Evolutionary conservation across 53 echinoderm and acorn worm species (phyloP).

Genomic region (Glandiceps talaboti): DNA sequence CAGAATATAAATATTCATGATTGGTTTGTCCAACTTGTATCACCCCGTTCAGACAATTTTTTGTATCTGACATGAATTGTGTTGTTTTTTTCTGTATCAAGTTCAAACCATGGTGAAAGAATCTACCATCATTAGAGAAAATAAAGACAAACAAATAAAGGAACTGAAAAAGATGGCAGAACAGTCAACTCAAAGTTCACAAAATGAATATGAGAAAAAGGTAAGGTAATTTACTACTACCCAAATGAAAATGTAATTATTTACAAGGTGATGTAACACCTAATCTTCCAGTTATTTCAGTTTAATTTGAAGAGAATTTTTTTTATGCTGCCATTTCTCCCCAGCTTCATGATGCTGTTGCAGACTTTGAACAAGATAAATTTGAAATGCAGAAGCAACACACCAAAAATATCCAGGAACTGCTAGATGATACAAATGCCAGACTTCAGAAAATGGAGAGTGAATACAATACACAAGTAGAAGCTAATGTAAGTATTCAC

Average conservation of each 20-base stretch:
- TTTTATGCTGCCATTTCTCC: background rate
- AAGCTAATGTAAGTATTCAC: slow-evolving; percentile 55
- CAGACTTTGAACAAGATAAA: slow-evolving; percentile 88
- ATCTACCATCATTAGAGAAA: slow-evolving; percentile 40
- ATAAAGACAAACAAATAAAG: slow-evolving; percentile 66
- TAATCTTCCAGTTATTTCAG: too few relatives aligned
- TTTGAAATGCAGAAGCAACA: slow-evolving; percentile 97
- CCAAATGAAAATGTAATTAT: too few relatives aligned
- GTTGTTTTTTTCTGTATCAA: slow-evolving; percentile 7
- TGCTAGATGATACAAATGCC: slow-evolving; percentile 74
- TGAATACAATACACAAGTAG: slow-evolving; percentile 70
- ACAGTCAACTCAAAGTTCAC: slow-evolving; percentile 45
- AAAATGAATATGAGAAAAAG: slow-evolving; percentile 82
- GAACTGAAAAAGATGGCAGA: slow-evolving; percentile 79
- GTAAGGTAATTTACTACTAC: slow-evolving; percentile 25
- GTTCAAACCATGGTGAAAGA: slow-evolving; percentile 52
- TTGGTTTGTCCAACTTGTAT: too few relatives aligned
- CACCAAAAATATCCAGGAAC: slow-evolving; percentile 78
- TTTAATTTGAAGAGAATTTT: too few relatives aligned
- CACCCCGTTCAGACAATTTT: too few relatives aligned
- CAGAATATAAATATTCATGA: too few relatives aligned
- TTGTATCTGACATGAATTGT: too few relatives aligned
- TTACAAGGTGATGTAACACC: too few relatives aligned
- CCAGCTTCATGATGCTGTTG: slow-evolving; percentile 73
- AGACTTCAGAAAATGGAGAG: slow-evolving; percentile 84